phyloP scores from a whole-genome alignment of 2,113 vertebrate genomes.

The Jacana jacana region DNA sequence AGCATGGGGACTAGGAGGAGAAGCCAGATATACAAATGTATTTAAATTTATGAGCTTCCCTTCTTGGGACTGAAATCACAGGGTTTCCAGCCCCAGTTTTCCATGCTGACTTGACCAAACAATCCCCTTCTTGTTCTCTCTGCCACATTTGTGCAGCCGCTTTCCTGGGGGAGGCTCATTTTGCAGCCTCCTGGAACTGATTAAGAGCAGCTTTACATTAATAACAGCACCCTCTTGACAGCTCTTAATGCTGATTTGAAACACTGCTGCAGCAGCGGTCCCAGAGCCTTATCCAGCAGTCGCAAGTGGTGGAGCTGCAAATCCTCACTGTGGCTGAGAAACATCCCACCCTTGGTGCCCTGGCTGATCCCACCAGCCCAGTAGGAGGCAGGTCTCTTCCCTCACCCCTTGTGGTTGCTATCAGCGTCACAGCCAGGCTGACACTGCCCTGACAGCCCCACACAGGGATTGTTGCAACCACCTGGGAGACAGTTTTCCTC shows the following conservation, averaged over 20 bases:
- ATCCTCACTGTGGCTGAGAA: fast-evolving
- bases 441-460: neutral
- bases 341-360: neutral
- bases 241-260: neutral
- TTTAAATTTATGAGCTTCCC: neutral
- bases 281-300: neutral
- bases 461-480: neutral
- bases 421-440: neutral
- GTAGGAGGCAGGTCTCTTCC: neutral
- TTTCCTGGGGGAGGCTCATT: neutral
- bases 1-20: fast-evolving
- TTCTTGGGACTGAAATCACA: neutral
- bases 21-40: neutral
- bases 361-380: neutral
- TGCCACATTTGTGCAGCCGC: neutral
- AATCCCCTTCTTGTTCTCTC: neutral
- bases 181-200: neutral
- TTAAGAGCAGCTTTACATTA: conserved; percentile 7
- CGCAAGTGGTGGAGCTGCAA: neutral
- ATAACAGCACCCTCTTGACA: neutral
- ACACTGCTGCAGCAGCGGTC: fast-evolving
- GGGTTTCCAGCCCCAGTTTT: neutral
- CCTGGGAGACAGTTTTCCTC: neutral
- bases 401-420: neutral
- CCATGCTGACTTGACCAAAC: neutral